These are phyloP conservation scores for Bambusicola thoracicus DNA, from an alignment of 2,113 vertebrate species.

Conservation along the genomic window DNA sequence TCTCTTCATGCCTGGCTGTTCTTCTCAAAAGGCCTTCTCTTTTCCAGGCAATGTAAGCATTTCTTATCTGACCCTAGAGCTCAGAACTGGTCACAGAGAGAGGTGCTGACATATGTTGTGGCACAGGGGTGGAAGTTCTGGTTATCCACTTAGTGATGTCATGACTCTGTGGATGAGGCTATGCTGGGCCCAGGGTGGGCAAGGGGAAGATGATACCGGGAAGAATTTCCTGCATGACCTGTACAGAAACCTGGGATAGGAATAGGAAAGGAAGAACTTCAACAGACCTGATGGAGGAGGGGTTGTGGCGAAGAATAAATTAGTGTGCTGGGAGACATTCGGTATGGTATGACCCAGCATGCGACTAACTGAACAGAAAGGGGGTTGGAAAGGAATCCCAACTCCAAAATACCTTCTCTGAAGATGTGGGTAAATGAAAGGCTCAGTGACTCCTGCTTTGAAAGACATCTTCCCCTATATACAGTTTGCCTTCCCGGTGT, in stretches of 20 bases:
- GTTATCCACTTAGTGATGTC: background rate
- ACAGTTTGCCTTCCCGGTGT: background rate
- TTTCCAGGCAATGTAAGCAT: background rate
- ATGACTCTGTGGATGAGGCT: background rate
- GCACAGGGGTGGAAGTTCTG: background rate
- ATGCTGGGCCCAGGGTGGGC: background rate
- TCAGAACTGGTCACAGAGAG: background rate
- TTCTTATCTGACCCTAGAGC: constrained; percentile 28
- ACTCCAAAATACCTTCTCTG: background rate
- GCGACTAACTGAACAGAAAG: background rate
- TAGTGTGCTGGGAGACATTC: background rate
- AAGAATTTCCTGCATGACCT: background rate
- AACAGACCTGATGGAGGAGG: background rate
- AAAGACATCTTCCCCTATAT: background rate
- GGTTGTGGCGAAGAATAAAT: background rate
- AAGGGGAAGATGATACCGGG: background rate
- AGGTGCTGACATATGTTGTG: background rate
- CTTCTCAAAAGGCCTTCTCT: constrained; percentile 47
- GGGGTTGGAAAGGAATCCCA: background rate
- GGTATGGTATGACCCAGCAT: background rate
- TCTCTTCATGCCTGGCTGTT: constrained; percentile 9
- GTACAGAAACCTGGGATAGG: background rate
- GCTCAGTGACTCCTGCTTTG: background rate
- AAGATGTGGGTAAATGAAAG: background rate
- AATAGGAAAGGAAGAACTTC: background rate